These are phyloP conservation scores for Leptopilina myrica DNA, from an alignment of 2,888 invertebrate species.

Conservation along the genomic window DNA sequence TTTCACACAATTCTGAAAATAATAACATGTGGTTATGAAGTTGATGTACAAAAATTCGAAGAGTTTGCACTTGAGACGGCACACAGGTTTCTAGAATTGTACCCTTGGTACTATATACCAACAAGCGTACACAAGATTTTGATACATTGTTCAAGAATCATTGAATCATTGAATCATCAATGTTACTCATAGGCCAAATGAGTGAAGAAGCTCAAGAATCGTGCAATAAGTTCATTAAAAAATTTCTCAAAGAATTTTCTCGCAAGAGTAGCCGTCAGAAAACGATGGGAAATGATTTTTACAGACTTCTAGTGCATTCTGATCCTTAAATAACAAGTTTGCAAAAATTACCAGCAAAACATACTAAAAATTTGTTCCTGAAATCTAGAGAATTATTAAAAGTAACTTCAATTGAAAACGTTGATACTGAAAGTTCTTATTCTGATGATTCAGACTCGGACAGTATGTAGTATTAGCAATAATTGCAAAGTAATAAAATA, in stretches of 20 bases:
- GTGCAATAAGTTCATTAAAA: conserved; percentile 58
- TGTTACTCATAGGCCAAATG: conserved; percentile 58
- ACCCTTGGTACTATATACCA: conserved; percentile 47
- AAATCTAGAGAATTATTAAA: neutral
- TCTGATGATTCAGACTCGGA: neutral
- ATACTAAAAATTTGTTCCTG: neutral
- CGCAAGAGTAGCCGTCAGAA: conserved; percentile 54
- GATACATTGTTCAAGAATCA: conserved; percentile 42
- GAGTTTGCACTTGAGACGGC: conserved; percentile 34
- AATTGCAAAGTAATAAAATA: neutral
- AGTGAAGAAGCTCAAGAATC: conserved; percentile 59
- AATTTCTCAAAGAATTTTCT: conserved; percentile 56
- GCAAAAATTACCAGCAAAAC: neutral
- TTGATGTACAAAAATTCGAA: conserved; percentile 42
- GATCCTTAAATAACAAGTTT: neutral
- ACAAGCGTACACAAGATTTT: conserved; percentile 43
- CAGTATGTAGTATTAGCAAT: neutral
- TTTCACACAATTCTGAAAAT: conserved; percentile 39
- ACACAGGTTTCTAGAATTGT: conserved; percentile 17
- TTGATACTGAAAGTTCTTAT: neutral
- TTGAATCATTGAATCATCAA: conserved; percentile 29
- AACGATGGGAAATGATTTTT: conserved; percentile 40
- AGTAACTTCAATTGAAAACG: neutral
- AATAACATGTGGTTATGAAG: conserved; percentile 35
- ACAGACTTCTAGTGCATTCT: conserved; percentile 35